These are phyloP conservation scores for Cistogaster globosa DNA, from an alignment of 2,888 invertebrate species.

Conservation along the genomic window DNA sequence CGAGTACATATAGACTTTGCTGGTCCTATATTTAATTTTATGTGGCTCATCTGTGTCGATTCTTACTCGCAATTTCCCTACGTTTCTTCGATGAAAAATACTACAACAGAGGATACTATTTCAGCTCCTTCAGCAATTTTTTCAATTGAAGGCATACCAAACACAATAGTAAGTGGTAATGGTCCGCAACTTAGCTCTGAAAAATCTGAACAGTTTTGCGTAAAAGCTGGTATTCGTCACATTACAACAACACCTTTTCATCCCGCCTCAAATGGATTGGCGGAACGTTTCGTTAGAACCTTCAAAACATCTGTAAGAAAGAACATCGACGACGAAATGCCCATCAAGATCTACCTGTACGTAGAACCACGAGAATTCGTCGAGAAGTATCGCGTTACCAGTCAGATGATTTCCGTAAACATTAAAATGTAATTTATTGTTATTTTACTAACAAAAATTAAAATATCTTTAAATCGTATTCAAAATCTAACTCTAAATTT, in stretches of 20 bases:
- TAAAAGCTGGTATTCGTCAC: background rate
- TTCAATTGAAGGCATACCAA: background rate
- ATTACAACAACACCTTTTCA: conserved; percentile 6
- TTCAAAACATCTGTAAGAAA: conserved; percentile 1
- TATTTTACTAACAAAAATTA: conserved; percentile 22
- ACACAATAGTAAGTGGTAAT: background rate
- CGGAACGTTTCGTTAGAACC: background rate
- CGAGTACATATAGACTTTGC: background rate
- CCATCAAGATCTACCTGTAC: conserved; percentile 23
- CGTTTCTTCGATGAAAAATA: background rate
- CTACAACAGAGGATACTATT: background rate
- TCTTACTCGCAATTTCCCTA: background rate
- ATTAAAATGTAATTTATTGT: background rate
- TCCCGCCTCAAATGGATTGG: background rate
- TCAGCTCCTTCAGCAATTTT: background rate
- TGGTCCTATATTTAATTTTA: background rate
- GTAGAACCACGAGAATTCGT: conserved; percentile 44
- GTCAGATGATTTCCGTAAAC: background rate
- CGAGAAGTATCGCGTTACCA: conserved; percentile 7
- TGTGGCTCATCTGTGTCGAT: too few relatives aligned
- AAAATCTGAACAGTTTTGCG: background rate
- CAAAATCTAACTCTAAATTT: background rate
- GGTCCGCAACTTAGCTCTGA: conserved; percentile 5
- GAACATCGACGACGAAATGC: conserved; percentile 25
- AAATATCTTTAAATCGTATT: too few relatives aligned